phyloP scores from a whole-genome alignment of 2,113 vertebrate genomes.

The Astur gentilis region DNA sequence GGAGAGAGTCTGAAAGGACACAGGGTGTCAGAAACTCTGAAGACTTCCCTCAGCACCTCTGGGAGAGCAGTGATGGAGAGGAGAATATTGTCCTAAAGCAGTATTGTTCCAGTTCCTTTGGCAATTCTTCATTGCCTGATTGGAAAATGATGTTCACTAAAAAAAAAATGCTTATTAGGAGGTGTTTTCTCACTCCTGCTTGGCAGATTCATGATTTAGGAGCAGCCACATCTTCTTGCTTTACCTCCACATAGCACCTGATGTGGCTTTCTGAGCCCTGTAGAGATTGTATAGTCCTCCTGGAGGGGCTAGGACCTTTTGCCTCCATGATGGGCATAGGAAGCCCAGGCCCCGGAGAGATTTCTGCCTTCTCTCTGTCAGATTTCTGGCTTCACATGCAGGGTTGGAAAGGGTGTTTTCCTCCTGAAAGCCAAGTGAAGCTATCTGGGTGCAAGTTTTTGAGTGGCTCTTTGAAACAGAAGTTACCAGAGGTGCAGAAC shows the following conservation, averaged over 20 bases:
- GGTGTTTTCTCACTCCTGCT: background rate
- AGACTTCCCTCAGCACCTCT: background rate
- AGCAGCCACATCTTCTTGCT: background rate
- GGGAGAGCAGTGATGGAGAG: background rate
- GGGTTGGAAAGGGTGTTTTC: background rate
- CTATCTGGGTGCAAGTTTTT: background rate
- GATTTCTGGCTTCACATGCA: background rate
- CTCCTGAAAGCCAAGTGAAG: background rate
- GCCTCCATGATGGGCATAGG: background rate
- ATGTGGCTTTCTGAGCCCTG: background rate
- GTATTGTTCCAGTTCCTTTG: background rate
- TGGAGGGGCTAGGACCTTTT: background rate
- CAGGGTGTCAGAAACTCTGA: background rate
- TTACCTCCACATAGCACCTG: background rate
- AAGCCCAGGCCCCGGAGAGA: background rate
- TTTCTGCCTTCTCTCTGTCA: background rate
- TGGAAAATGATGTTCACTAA: background rate
- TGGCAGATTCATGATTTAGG: background rate
- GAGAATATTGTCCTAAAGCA: background rate
- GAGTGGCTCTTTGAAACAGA: background rate
- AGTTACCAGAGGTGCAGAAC: background rate
- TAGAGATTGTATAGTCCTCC: background rate
- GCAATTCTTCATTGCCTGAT: background rate
- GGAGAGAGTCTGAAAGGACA: background rate
- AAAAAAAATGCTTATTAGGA: background rate